Conservation (phyloP, 2,113 vertebrate species). For the Ibidorhyncha struthersii region DNA sequence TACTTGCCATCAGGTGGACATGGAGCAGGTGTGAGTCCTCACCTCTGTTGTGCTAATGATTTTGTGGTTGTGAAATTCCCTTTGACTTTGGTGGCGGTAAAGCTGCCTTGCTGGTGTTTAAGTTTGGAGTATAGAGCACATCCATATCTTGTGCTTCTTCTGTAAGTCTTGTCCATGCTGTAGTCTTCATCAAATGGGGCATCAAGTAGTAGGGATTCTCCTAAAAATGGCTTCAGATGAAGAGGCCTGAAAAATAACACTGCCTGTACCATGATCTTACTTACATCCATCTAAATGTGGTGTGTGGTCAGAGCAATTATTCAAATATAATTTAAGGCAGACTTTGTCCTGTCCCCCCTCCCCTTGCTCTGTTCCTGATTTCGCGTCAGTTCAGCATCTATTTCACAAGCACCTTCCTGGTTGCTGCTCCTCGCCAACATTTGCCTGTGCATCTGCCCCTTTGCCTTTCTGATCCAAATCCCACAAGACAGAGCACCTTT, state of each 20-base stretch:
- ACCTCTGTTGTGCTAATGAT: accelerated
- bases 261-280: neutral
- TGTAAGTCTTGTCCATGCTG: neutral
- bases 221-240: neutral
- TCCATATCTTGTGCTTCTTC: neutral
- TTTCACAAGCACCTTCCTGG: neutral
- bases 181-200: accelerated
- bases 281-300: neutral
- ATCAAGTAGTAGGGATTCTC: neutral
- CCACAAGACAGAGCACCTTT: neutral
- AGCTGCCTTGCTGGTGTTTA: neutral
- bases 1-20: neutral
- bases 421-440: neutral
- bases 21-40: neutral
- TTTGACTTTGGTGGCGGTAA: neutral
- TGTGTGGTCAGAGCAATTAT: neutral
- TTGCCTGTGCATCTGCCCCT: neutral
- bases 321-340: neutral
- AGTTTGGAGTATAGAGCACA: neutral
- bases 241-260: neutral
- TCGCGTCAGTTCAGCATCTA: neutral
- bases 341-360: neutral
- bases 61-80: neutral
- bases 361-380: neutral
- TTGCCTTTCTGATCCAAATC: neutral